phyloP scores from a whole-genome alignment of 2,888 invertebrate genomes.

The Elmis aenea region DNA sequence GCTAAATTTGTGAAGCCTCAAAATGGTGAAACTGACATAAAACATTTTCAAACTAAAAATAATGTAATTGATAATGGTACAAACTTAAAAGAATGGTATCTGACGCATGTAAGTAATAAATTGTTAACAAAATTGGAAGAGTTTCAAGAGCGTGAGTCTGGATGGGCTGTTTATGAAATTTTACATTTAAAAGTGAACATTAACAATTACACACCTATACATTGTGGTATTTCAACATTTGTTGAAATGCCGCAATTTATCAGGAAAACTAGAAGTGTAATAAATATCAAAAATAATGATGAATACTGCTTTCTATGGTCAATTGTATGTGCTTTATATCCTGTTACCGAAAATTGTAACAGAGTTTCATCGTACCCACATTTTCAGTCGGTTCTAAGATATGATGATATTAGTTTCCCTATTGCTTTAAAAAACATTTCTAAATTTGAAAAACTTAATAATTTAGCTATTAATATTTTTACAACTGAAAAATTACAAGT shows the following conservation, averaged over 20 bases:
- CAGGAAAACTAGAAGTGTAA: constrained; percentile 20
- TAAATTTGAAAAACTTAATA: too few species aligned
- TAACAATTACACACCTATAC: constrained; percentile 13
- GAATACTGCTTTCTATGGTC: too few species aligned
- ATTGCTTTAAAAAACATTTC: too few species aligned
- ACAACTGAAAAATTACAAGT: constrained; percentile 13
- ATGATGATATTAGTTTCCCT: constrained; percentile 20
- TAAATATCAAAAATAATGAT: constrained; percentile 27
- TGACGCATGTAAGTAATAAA: constrained; percentile 11
- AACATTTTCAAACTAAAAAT: too few species aligned
- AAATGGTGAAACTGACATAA: constrained; percentile 17
- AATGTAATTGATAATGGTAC: constrained; percentile 18
- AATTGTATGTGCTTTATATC: too few species aligned
- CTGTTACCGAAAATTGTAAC: constrained; percentile 12
- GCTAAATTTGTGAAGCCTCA: too few species aligned
- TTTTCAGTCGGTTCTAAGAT: constrained; percentile 15
- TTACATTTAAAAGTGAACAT: constrained; percentile 14
- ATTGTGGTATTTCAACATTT: constrained; percentile 21
- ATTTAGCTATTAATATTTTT: constrained; percentile 22
- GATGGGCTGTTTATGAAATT: constrained; percentile 23
- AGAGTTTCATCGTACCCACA: too few species aligned
- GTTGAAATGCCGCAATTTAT: constrained; percentile 16
- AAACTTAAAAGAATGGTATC: too few species aligned
- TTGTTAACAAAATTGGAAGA: constrained; percentile 22
- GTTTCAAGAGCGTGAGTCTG: constrained; percentile 25